Percentiles rank a stretch among this genome's conserved stretches.
phyloP scores from a whole-genome alignment of 2,797 vertebrate species.

The Epinephelus awoara region DNA sequence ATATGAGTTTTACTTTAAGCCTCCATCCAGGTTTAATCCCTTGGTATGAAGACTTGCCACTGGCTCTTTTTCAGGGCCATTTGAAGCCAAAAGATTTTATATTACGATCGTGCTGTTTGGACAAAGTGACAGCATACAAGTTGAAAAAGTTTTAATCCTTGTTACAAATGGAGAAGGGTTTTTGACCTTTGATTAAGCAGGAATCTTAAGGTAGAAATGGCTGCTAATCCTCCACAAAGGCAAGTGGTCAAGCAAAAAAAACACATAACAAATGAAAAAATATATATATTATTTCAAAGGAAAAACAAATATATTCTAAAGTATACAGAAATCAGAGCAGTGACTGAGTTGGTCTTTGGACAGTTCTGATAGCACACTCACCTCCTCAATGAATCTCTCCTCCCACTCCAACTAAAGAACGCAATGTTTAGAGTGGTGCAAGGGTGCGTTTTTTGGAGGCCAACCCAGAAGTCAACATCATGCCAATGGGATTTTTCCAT shows the following conservation, averaged over 20 bases:
- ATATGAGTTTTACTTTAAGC: constrained; percentile 64
- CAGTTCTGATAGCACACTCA: neutral
- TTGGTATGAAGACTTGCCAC: constrained; percentile 23
- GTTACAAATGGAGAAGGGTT: neutral
- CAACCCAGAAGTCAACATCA: too few species aligned
- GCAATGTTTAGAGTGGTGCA: too few species aligned
- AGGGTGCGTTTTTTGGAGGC: too few species aligned
- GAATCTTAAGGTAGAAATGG: neutral
- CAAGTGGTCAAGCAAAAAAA: neutral
- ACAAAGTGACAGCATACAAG: neutral
- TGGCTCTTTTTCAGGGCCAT: constrained; percentile 15
- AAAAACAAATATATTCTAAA: too few species aligned
- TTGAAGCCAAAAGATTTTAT: constrained; percentile 31
- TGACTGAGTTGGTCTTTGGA: neutral
- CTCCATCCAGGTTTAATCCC: constrained; percentile 52
- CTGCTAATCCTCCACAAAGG: neutral
- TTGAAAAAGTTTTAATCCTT: constrained; percentile 12
- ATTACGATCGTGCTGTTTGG: neutral
- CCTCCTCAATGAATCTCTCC: neutral
- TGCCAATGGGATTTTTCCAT: too few species aligned
- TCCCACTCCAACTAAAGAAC: too few species aligned
- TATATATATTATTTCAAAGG: neutral
- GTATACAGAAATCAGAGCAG: neutral
- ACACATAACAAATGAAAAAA: neutral
- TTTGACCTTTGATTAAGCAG: constrained; percentile 9